phyloP scores from a whole-genome alignment of 2,113 vertebrate species.

The Uria lomvia region DNA sequence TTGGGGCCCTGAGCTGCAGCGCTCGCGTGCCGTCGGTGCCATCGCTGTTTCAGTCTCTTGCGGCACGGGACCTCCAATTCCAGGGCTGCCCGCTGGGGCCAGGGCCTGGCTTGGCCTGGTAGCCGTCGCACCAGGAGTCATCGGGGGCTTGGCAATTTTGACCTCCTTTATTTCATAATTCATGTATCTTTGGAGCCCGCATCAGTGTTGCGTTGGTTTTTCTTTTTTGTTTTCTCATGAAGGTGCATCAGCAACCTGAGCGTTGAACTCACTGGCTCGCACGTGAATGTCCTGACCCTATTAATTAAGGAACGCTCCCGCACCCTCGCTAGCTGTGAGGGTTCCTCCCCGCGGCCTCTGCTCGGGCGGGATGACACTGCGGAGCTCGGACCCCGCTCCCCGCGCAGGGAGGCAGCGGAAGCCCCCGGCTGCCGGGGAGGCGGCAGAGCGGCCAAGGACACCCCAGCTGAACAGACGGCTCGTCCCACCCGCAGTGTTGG shows the following conservation, averaged over 20 bases:
- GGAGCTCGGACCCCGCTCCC: neutral
- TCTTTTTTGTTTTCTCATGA: neutral
- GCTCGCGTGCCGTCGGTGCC: fast-evolving
- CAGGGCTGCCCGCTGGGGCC: fast-evolving
- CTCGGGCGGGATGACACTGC: fast-evolving
- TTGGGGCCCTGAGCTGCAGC: fast-evolving
- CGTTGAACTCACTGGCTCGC: neutral
- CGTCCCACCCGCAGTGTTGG: neutral
- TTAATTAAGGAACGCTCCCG: neutral
- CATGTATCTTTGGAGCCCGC: neutral
- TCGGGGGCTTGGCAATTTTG: fast-evolving
- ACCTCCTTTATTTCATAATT: neutral
- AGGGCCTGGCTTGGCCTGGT: neutral
- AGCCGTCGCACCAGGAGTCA: fast-evolving
- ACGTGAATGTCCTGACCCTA: neutral
- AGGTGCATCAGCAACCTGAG: neutral
- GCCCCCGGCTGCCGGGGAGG: neutral
- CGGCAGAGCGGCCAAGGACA: neutral
- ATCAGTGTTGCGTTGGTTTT: neutral
- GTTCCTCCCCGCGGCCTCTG: neutral
- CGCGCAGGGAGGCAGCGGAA: neutral
- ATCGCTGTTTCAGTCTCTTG: fast-evolving
- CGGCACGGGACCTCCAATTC: fast-evolving
- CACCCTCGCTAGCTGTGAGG: fast-evolving
- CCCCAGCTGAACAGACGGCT: neutral